Conservation (phyloP, 2,113 vertebrate species). For the Halichoerus grypus region DNA sequence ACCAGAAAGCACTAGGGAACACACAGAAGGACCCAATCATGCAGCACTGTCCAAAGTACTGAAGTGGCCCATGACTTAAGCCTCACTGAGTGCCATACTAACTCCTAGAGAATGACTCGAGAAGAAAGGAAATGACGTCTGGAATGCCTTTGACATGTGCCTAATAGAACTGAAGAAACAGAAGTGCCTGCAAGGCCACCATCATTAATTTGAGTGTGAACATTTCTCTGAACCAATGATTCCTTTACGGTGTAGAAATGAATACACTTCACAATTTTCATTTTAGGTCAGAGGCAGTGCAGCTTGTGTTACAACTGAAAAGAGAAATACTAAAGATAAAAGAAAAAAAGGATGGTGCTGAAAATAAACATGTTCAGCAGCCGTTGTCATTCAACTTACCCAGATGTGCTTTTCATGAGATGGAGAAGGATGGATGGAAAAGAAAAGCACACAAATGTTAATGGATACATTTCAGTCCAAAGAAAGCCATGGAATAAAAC, state of each 20-base stretch:
- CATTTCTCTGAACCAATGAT: constrained; percentile 84
- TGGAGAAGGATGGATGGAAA: constrained; percentile 93
- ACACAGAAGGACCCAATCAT: neutral
- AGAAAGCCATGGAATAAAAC: constrained; percentile 85
- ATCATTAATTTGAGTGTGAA: constrained; percentile 22
- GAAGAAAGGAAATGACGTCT: neutral
- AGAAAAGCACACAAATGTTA: constrained; percentile 98
- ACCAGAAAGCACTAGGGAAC: neutral
- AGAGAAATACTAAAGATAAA: constrained; percentile 72
- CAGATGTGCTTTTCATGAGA: constrained; percentile 95
- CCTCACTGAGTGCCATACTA: neutral
- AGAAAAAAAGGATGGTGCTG: constrained; percentile 87
- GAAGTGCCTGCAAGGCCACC: neutral
- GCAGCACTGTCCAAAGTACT: neutral
- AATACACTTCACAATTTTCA: constrained; percentile 50
- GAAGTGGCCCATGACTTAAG: neutral
- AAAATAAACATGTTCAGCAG: constrained; percentile 91
- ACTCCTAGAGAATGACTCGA: neutral
- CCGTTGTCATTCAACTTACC: constrained; percentile 94
- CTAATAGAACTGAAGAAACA: neutral
- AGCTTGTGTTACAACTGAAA: constrained; percentile 80
- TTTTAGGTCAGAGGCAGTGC: constrained; percentile 79
- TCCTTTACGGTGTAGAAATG: constrained; percentile 49
- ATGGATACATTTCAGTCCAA: constrained; percentile 89
- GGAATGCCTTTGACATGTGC: neutral